Conservation (phyloP, 1,140 invertebrate species). For the Hylaeus volcanicus region DNA sequence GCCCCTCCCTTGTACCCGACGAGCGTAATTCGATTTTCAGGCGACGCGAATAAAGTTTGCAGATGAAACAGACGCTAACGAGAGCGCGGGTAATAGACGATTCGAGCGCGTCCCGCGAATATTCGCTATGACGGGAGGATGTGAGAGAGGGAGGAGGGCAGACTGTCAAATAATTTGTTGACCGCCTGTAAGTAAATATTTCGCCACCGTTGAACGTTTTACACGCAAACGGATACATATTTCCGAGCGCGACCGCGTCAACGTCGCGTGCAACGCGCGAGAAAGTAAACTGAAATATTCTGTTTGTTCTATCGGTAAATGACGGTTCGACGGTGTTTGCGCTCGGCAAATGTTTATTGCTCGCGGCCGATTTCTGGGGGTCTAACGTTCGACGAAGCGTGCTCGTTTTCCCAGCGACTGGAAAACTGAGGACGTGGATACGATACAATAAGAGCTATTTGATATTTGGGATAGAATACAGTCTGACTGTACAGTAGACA, state of each 20-base stretch:
- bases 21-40: constrained; percentile 45
- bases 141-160: too few species aligned
- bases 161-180: constrained; percentile 41
- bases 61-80: constrained; percentile 46
- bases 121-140: too few species aligned
- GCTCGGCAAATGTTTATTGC: too few species aligned
- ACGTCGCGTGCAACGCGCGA: background rate
- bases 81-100: constrained; percentile 50
- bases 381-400: too few species aligned
- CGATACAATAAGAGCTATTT: too few species aligned
- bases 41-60: constrained; percentile 45
- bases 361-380: too few species aligned
- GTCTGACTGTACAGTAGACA: too few species aligned
- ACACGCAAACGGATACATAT: background rate
- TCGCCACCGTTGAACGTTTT: background rate
- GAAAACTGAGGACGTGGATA: too few species aligned
- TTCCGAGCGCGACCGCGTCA: background rate
- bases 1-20: background rate
- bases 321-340: too few species aligned
- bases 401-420: too few species aligned
- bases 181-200: constrained; percentile 40
- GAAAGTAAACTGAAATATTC: constrained; percentile 1
- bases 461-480: too few species aligned
- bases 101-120: constrained; percentile 20
- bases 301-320: background rate